Percentiles rank a stretch among this genome's conserved stretches.
These are phyloP conservation scores for Caenorhabditis afra DNA, from an alignment of 2,888 invertebrate genomes.

Conservation along the genomic window DNA sequence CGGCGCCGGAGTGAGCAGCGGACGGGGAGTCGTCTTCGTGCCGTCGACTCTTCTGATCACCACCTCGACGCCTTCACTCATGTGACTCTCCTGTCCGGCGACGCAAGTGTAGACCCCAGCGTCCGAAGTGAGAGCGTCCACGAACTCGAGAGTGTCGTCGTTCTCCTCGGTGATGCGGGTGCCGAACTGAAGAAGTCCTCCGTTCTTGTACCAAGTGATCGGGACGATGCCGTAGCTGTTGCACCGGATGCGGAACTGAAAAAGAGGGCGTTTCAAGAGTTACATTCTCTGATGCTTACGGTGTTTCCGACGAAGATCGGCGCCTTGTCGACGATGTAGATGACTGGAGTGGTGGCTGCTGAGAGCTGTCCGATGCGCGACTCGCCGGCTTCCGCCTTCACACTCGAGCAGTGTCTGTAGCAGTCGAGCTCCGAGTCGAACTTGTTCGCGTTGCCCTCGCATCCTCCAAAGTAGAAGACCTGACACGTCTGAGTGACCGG, in stretches of 20 bases:
- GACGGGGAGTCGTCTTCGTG: slow-evolving; percentile 9
- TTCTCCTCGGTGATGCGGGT: slow-evolving; percentile 59
- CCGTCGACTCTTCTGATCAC: slow-evolving; percentile 36
- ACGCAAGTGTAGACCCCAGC: slow-evolving; percentile 55
- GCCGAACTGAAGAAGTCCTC: slow-evolving; percentile 64
- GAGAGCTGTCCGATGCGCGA: slow-evolving; percentile 40
- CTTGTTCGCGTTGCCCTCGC: slow-evolving; percentile 74
- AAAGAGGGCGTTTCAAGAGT: background rate
- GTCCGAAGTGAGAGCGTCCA: slow-evolving; percentile 44
- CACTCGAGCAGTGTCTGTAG: slow-evolving; percentile 48
- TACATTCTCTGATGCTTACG: slow-evolving; percentile 17
- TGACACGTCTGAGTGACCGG: slow-evolving; percentile 67
- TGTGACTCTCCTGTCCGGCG: slow-evolving; percentile 53
- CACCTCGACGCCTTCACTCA: slow-evolving; percentile 58
- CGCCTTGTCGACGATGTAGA: slow-evolving; percentile 47
- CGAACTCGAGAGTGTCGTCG: slow-evolving; percentile 55
- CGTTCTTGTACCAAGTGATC: slow-evolving; percentile 72
- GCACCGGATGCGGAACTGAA: slow-evolving; percentile 66
- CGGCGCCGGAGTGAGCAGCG: slow-evolving; percentile 39
- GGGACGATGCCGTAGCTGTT: slow-evolving; percentile 62
- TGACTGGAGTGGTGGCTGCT: slow-evolving; percentile 44
- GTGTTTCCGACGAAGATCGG: slow-evolving; percentile 47
- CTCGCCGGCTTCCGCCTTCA: slow-evolving; percentile 35
- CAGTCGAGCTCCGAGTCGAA: slow-evolving; percentile 54
- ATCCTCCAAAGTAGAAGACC: slow-evolving; percentile 75